A percentile compares a stretch with the other conserved stretches of the same genome.
Conservation (phyloP, 2,888 invertebrate genomes). For the Orthosia incerta region DNA sequence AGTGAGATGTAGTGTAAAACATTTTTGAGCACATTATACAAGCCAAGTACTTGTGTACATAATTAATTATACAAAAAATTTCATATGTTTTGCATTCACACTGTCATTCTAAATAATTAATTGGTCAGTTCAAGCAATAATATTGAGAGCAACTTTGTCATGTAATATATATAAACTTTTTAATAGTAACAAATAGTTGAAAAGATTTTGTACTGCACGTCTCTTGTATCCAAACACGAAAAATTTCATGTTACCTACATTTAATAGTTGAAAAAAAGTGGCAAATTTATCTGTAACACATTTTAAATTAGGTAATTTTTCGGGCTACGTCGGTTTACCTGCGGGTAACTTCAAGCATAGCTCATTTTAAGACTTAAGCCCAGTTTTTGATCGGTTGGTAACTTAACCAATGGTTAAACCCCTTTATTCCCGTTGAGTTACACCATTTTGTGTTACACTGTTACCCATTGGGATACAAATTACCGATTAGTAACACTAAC, state of each 20-base stretch:
- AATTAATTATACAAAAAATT: not conserved
- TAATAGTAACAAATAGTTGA: not conserved
- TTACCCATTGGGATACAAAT: too few species aligned
- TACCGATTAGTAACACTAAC: too few species aligned
- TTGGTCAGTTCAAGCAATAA: not conserved
- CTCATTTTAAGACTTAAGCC: not conserved
- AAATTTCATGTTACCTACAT: not conserved
- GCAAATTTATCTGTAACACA: not conserved
- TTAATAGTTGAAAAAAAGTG: not conserved
- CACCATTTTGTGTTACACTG: too few species aligned
- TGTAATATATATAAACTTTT: too few species aligned
- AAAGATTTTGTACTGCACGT: constrained; percentile 2
- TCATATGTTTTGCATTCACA: not conserved
- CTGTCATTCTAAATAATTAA: constrained; percentile 1
- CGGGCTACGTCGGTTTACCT: not conserved
- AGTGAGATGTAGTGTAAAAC: not conserved
- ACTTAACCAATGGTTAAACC: too few species aligned
- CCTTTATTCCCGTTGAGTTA: too few species aligned
- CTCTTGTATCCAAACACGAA: not conserved
- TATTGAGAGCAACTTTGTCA: not conserved
- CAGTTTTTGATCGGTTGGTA: too few species aligned
- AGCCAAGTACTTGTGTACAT: not conserved
- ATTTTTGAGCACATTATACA: constrained; percentile 3
- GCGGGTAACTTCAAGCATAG: not conserved
- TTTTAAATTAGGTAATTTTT: too few species aligned